Evolutionary conservation across 2,113 vertebrate genomes (phyloP).

Genomic region (Entomyzon cyanotis): DNA sequence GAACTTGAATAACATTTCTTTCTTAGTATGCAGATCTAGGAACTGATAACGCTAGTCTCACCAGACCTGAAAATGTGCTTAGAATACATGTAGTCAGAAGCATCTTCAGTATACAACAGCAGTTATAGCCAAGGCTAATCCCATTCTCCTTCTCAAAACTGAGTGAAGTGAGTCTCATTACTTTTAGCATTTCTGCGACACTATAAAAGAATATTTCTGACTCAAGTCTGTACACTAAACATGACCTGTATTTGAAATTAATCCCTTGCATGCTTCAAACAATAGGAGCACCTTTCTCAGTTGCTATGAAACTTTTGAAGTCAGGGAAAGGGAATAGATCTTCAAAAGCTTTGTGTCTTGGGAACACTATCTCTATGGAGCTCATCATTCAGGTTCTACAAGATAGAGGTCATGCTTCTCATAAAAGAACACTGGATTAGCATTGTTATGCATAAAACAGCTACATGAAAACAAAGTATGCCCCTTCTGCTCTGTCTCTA

Average conservation of each 20-base stretch:
- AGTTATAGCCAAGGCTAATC: background rate
- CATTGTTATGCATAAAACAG: background rate
- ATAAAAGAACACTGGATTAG: background rate
- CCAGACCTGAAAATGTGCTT: constrained; percentile 30
- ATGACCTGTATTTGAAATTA: constrained; percentile 50
- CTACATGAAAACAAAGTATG: background rate
- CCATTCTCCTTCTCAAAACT: constrained; percentile 2
- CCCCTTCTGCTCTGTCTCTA: background rate
- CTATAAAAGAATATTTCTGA: background rate
- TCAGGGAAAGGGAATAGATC: background rate
- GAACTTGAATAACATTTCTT: background rate
- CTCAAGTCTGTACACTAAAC: background rate
- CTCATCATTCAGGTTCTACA: constrained; percentile 25
- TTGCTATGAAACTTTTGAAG: constrained; percentile 7
- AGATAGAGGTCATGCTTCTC: background rate
- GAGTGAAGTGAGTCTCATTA: background rate
- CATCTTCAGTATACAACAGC: background rate
- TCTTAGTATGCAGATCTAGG: constrained; percentile 46
- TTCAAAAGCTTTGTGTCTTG: background rate
- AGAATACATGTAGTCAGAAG: constrained; percentile 18
- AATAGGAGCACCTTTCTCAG: constrained; percentile 10
- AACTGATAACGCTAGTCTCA: background rate
- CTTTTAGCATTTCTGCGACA: background rate
- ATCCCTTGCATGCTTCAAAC: constrained; percentile 36
- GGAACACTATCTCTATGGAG: background rate